Percentiles rank a stretch among this genome's conserved stretches.
These are phyloP conservation scores for Eueides isabella DNA, from an alignment of 1,140 invertebrate genomes.

Conservation along the genomic window DNA sequence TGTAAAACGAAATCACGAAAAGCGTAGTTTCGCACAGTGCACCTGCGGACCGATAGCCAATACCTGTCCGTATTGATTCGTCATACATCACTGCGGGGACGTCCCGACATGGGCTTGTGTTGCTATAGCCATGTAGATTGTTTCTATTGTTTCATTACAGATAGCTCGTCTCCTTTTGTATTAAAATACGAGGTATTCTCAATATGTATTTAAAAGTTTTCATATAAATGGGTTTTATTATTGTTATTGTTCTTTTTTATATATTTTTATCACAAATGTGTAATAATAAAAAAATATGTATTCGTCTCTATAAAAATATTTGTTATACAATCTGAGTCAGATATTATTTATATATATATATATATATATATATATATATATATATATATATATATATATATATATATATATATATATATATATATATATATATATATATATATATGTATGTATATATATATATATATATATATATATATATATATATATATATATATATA, in stretches of 20 bases:
- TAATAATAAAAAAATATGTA: too few relatives aligned
- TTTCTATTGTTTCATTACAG: constrained; percentile 13
- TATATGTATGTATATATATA: too few relatives aligned
- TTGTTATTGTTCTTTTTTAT: neutral
- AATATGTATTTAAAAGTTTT: neutral
- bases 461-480: too few relatives aligned
- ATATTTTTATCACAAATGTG: too few relatives aligned
- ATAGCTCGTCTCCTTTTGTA: neutral
- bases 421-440: too few relatives aligned
- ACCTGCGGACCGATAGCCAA: constrained; percentile 26
- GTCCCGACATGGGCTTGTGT: neutral
- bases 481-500: too few relatives aligned
- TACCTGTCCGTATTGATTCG: constrained; percentile 29
- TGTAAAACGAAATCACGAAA: constrained; percentile 26
- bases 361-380: too few relatives aligned
- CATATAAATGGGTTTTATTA: neutral
- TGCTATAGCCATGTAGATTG: constrained; percentile 8
- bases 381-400: too few relatives aligned
- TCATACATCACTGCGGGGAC: constrained; percentile 31
- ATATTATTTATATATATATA: too few relatives aligned
- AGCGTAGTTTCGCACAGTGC: constrained; percentile 24
- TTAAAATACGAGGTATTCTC: neutral
- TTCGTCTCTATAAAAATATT: too few relatives aligned
- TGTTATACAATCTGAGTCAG: too few relatives aligned
- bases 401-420: too few relatives aligned